Conservation (phyloP, 2,888 invertebrate genomes). For the Drosophila neotestacea region DNA sequence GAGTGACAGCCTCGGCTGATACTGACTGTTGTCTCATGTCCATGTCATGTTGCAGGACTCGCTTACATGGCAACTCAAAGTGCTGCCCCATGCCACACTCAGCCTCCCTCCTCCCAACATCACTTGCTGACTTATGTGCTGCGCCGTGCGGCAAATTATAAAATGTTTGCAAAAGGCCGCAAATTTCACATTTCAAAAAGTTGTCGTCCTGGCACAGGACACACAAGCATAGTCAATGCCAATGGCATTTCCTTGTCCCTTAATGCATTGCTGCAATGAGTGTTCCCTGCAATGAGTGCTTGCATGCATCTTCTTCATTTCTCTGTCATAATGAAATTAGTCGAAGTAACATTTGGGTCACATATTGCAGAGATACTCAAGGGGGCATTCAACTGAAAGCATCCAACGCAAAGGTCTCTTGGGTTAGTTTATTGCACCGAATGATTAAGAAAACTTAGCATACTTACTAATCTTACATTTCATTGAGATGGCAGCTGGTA, state of each 20-base stretch:
- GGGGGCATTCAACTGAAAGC: conserved; percentile 24
- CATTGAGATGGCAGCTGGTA: too few relatives aligned
- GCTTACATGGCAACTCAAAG: conserved; percentile 65
- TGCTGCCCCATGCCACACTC: conserved; percentile 25
- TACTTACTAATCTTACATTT: background rate
- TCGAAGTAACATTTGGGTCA: conserved; percentile 48
- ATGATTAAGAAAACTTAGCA: background rate
- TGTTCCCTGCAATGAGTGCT: conserved; percentile 20
- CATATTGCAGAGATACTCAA: conserved; percentile 57
- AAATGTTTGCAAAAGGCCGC: conserved; percentile 73
- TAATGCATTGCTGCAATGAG: conserved; percentile 55
- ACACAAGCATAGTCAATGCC: conserved; percentile 43
- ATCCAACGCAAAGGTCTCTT: too few relatives aligned
- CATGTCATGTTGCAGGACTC: conserved; percentile 68
- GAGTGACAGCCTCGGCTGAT: conserved; percentile 50
- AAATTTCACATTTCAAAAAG: conserved; percentile 70
- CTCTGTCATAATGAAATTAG: conserved; percentile 65
- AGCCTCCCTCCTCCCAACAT: background rate
- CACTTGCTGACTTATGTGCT: conserved; percentile 72
- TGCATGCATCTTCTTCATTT: conserved; percentile 40
- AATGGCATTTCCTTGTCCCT: conserved; percentile 59
- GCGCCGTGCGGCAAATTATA: conserved; percentile 78
- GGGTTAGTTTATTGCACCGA: background rate
- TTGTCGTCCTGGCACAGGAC: conserved; percentile 56
- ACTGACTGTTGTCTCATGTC: conserved; percentile 49